Conservation (phyloP, 2,888 invertebrate genomes). For the Lasioglossum vierecki region DNA sequence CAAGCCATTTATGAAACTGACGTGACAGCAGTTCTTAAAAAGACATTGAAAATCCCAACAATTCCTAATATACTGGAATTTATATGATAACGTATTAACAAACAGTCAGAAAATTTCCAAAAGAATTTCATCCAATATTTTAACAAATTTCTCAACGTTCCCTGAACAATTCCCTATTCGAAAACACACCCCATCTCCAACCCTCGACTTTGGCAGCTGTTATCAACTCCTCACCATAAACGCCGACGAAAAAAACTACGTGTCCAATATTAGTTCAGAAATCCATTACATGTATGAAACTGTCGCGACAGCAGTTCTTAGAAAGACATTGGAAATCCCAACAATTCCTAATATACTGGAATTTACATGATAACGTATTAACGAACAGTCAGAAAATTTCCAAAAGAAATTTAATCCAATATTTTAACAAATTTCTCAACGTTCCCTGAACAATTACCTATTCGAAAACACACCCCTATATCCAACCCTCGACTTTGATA, state of each 20-base stretch:
- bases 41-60: neutral
- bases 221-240: neutral
- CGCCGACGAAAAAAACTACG: too few species aligned
- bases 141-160: too few species aligned
- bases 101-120: neutral
- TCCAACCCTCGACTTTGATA: neutral
- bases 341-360: neutral
- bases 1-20: neutral
- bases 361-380: neutral
- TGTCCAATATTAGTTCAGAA: too few species aligned
- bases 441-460: too few species aligned
- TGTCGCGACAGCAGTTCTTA: too few species aligned
- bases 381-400: neutral
- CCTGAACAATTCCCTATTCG: too few species aligned
- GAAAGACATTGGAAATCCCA: neutral
- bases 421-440: too few species aligned
- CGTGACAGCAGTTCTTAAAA: neutral
- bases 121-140: too few species aligned
- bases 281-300: too few species aligned
- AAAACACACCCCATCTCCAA: neutral
- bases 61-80: neutral
- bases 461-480: too few species aligned
- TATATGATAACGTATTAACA: neutral
- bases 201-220: neutral
- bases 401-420: too few species aligned